Base-by-base conservation (phyloP, 2,113 vertebrate species). In the Trichechus manatus region DNA sequence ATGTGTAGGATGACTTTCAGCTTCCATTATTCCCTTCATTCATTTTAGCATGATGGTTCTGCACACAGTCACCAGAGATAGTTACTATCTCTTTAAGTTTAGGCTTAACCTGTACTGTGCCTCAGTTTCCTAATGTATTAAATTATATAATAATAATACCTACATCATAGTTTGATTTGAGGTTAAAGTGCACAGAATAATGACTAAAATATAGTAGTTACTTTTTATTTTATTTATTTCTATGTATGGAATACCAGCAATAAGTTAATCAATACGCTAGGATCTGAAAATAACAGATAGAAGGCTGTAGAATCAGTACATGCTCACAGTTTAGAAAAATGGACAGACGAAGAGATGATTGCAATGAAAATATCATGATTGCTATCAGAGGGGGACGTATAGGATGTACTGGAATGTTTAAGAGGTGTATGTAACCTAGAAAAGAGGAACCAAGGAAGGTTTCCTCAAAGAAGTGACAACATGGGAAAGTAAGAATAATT, bases 111-210 rank as follows among this genome's bases (percentile, higher is more conserved):
- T 89, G 53, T 92, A 3, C 9, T 75, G 3, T 96, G 22, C 20
- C 33, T 95, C 50, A 63, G 25, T 93, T 93, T 90, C n/a, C 10
- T 63, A 23, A 79, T 1, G 14, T 84, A 77, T 91, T 74, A 66
- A 94, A 80, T 64, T 22, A 23, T 11, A 70, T 59, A 79, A 44
- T 83, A 61, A 44, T 56, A 47, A 1, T 39, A n/a, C 20, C 19
- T 80, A 56, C 13, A 59, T 47, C 23, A 94, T 85, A 94, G 3
- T 3, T n/a, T 96, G 47, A 88, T 44, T 80, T 81, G n/a, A 92
- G 17, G 87, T 33, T 53, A 56, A 78, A 93, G n/a, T 11, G 1
- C 5, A 91, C 86, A 78, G 79, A 61, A 78, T 36, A 68, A 20
- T 89, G 53, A 91, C 13, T n/a, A 81, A 89, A 93, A 44, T 13